Evolutionary conservation across 2,888 invertebrate genomes (phyloP).

Genomic region (Synergus laeviventris): DNA sequence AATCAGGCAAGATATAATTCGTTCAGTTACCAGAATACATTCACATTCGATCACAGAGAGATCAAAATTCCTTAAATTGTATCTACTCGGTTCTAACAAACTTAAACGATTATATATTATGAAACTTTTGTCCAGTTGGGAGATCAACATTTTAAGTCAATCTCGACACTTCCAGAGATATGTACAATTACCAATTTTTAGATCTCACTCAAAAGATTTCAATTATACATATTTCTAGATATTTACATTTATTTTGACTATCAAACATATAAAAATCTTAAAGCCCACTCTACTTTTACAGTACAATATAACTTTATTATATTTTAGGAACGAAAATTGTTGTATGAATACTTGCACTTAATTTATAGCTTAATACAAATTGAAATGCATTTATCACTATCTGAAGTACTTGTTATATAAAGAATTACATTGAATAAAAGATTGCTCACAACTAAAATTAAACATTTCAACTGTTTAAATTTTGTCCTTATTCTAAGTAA

Average conservation of each 20-base stretch:
- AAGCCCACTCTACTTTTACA: background rate
- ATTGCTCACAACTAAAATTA: background rate
- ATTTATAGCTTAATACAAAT: too few species aligned
- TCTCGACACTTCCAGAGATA: background rate
- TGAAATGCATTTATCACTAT: background rate
- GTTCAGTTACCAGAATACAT: constrained; percentile 7
- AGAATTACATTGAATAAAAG: background rate
- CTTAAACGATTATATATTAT: background rate
- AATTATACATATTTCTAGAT: background rate
- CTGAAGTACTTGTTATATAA: background rate
- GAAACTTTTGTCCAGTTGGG: background rate
- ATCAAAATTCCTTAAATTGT: background rate
- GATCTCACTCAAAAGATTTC: background rate
- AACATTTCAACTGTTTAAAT: background rate
- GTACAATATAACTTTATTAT: background rate
- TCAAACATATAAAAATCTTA: background rate
- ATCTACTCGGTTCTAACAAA: background rate
- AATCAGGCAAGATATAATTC: constrained; percentile 24
- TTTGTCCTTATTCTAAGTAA: background rate
- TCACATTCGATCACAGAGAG: background rate
- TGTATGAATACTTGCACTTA: background rate
- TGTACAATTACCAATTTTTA: constrained; percentile 1
- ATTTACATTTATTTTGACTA: background rate
- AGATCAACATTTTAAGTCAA: background rate
- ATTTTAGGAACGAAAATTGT: background rate